A percentile compares a stretch with the other conserved stretches of the same genome.
Evolutionary conservation across 2,113 vertebrate species (phyloP).

Genomic region (Syngnathus floridae): DNA sequence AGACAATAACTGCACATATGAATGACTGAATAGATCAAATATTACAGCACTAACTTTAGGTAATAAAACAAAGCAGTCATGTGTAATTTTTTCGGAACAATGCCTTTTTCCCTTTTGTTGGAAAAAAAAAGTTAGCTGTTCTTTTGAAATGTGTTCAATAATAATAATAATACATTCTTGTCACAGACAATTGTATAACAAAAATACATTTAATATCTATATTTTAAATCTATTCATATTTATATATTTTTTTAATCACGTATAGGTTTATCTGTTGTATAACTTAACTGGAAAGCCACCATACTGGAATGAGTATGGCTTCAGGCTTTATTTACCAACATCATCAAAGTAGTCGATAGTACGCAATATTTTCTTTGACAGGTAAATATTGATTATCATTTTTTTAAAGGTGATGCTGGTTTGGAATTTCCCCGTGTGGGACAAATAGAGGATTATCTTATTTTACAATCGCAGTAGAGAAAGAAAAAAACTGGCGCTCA

Average conservation of each 20-base stretch:
- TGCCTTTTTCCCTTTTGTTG: not conserved
- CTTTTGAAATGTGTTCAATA: not conserved
- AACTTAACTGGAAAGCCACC: not conserved
- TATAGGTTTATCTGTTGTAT: not conserved
- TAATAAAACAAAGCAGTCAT: too few species aligned
- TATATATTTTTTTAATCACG: not conserved
- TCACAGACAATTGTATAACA: not conserved
- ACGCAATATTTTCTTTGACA: not conserved
- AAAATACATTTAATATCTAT: slow-evolving; percentile 2
- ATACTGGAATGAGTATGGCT: slow-evolving; percentile 13
- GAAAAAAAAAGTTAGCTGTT: not conserved
- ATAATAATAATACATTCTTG: not conserved
- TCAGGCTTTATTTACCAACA: not conserved
- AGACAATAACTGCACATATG: slow-evolving; percentile 19
- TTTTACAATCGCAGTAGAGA: not conserved
- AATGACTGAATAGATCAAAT: slow-evolving; percentile 20
- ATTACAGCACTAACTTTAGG: slow-evolving; percentile 5
- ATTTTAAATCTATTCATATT: not conserved
- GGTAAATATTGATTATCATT: slow-evolving; percentile 16
- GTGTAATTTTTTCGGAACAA: too few species aligned
- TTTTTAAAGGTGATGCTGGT: slow-evolving; percentile 5
- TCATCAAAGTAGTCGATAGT: not conserved
- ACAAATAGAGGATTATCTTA: too few species aligned
- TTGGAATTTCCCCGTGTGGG: not conserved
- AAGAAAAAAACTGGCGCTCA: slow-evolving; percentile 27